phyloP scores from a whole-genome alignment of 2,888 invertebrate species.

The Emmelina monodactyla region DNA sequence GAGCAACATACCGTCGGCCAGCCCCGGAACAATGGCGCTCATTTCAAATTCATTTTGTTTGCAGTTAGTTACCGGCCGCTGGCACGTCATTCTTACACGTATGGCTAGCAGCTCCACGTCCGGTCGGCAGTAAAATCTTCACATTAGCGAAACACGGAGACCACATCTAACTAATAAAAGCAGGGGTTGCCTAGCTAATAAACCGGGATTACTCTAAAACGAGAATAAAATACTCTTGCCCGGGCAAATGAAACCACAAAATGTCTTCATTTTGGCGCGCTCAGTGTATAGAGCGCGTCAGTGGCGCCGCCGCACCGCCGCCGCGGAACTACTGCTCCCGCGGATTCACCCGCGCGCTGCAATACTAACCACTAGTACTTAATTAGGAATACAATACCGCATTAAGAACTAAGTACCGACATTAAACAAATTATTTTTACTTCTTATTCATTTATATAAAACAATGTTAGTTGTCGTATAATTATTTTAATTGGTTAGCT shows the following conservation, averaged over 20 bases:
- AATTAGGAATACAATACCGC: no score
- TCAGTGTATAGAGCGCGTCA: slow-evolving; percentile 17
- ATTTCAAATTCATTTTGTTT: no score
- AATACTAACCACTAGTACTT: no score
- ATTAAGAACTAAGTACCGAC: no score
- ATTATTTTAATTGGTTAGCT: no score
- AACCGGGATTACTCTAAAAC: neutral
- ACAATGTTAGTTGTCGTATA: no score
- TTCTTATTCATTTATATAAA: no score
- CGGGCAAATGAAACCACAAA: slow-evolving; percentile 4
- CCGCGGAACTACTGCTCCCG: neutral
- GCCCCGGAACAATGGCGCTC: neutral
- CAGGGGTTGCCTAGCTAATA: neutral
- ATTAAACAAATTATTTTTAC: no score
- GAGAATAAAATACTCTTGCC: neutral
- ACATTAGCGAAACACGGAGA: neutral
- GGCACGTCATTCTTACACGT: neutral
- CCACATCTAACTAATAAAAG: neutral
- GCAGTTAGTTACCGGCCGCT: neutral
- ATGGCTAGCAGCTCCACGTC: neutral
- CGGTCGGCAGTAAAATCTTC: neutral
- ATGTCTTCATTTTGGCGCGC: slow-evolving; percentile 18
- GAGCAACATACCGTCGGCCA: neutral
- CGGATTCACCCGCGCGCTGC: neutral
- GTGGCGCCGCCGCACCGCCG: neutral